A percentile compares a stretch with the other conserved stretches of the same genome.
These are phyloP conservation scores for Malurus leucopterus DNA, from an alignment of 2,797 vertebrate genomes.

Conservation along the genomic window DNA sequence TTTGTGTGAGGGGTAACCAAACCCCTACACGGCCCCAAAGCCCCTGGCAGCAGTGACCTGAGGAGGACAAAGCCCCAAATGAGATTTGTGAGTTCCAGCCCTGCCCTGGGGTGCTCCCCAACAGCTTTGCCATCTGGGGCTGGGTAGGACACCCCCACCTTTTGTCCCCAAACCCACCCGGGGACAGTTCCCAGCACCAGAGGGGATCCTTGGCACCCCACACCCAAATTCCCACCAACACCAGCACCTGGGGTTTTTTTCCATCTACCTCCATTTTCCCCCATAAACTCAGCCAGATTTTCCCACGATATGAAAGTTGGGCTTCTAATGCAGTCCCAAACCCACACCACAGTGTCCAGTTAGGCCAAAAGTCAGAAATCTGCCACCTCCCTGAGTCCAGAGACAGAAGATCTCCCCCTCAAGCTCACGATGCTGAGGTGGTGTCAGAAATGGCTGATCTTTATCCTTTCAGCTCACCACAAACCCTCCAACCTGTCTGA, in stretches of 20 bases:
- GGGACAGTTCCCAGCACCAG: neutral
- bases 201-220: neutral
- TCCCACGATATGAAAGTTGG: accelerated
- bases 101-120: neutral
- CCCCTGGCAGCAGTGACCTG: accelerated
- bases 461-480: neutral
- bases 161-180: neutral
- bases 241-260: accelerated
- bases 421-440: accelerated
- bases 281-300: neutral
- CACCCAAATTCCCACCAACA: neutral
- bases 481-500: neutral
- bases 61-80: neutral
- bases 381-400: neutral
- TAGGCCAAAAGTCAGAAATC: neutral
- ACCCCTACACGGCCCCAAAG: accelerated
- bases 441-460: neutral
- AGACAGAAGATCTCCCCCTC: neutral
- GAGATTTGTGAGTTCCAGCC: neutral
- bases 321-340: neutral
- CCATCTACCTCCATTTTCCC: accelerated
- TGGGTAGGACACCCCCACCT: accelerated
- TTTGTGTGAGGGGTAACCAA: neutral
- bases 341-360: accelerated
- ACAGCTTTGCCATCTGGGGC: neutral